Evolutionary conservation across 2,888 invertebrate genomes (phyloP), one percentile per base, ranked within the genome.

Genomic region (Pammene aurita): DNA sequence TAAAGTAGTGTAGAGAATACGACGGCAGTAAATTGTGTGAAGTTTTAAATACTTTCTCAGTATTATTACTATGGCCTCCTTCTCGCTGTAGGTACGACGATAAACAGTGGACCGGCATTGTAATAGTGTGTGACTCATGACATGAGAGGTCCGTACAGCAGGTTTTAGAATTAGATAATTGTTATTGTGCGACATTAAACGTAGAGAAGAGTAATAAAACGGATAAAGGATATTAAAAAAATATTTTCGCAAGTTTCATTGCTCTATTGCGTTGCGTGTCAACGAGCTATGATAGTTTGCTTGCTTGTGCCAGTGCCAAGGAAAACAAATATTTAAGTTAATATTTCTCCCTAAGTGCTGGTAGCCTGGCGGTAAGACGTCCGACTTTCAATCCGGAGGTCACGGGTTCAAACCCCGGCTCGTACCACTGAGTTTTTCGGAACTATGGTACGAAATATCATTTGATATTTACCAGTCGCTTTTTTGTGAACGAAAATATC

Each of bases 41-140:
- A 44, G 67, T 42, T 67, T 63, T 50, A 50, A 67, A 67, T 67
- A 67, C 61, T 62, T 62, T 48, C 67, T 18, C 62, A 56, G 42
- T 63, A 67, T 67, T 67, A 62, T 56, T 62, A 55, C 48, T 56
- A 57, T 50, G 67, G 56, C 62, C 62, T 63, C 56, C 41, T 67
- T 57, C 50, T 10, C 44, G 50, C 52, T 14, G 34, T 42, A 13
- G 38, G 46, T 18, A 13, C 52, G 48, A 41, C 48, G 18, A 41
- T 56, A 67, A 42, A 63, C 61, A 63, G 62, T 38, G 67, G 48
- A 48, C 62, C 16, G 46, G 50, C 42, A 63, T 63, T 56, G 67
- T 61, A 55, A 38, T 58, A 50, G 57, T 58, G 11, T 38, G n/a
- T 67, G 67, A 62, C 56, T 67, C 67, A 67, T 42, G 66, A 26